Conservation (phyloP, 23 tunicate genomes). For the Halocynthia roretzi region DNA sequence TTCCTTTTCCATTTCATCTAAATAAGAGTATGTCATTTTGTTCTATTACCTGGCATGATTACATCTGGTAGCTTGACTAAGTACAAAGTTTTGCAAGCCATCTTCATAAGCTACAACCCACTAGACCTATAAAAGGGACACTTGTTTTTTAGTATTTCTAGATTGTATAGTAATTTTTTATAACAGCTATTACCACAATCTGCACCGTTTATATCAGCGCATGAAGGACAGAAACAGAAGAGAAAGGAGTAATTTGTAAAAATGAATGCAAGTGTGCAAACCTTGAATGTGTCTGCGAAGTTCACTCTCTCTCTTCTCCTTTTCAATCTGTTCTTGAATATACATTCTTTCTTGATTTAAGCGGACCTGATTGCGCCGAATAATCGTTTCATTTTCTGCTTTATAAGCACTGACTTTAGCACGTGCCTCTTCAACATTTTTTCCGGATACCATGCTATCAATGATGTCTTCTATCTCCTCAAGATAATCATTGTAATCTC, state of each 20-base stretch:
- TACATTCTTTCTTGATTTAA: slow-evolving; percentile 51
- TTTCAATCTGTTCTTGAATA: slow-evolving; percentile 43
- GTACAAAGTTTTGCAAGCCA: too few species aligned
- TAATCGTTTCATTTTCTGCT: slow-evolving; percentile 62
- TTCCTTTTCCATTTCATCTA: slow-evolving; percentile 45
- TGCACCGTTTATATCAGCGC: background rate
- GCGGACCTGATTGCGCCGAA: slow-evolving; percentile 54
- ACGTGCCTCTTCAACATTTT: slow-evolving; percentile 45
- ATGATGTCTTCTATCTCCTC: slow-evolving; percentile 82
- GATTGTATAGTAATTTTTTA: too few species aligned
- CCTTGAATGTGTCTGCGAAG: slow-evolving; percentile 29
- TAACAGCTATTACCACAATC: too few species aligned
- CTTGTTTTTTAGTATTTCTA: too few species aligned
- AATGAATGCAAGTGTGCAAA: background rate
- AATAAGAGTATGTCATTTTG: background rate
- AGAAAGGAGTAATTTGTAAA: background rate
- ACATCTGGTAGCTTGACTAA: too few species aligned
- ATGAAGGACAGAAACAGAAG: background rate
- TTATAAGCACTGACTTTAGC: slow-evolving; percentile 66
- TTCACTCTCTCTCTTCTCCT: slow-evolving; percentile 38
- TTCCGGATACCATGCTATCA: slow-evolving; percentile 49
- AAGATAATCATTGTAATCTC: slow-evolving; percentile 77
- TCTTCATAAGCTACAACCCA: too few species aligned
- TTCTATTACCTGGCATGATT: too few species aligned
- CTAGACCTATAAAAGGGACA: too few species aligned